Evolutionary conservation across 1,140 invertebrate species (phyloP).

Genomic region (Gryon sp.): DNA sequence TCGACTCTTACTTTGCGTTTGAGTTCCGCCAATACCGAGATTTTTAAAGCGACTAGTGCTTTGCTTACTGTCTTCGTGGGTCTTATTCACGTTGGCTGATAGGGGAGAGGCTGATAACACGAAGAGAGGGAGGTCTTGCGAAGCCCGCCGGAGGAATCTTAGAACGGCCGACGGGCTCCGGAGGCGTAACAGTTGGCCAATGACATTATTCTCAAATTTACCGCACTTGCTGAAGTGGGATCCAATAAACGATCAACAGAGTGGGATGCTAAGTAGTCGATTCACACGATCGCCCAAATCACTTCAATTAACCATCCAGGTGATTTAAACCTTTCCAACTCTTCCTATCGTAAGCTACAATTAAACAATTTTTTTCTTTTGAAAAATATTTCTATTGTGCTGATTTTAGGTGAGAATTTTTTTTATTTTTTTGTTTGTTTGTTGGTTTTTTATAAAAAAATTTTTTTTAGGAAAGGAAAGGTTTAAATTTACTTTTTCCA

Average conservation of each 20-base stretch:
- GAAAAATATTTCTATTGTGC: no score
- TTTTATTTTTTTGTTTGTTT: no score
- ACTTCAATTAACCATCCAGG: neutral
- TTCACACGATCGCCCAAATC: neutral
- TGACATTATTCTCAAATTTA: conserved; percentile 54
- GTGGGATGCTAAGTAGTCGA: conserved; percentile 7
- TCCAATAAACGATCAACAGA: neutral
- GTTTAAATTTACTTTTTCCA: no score
- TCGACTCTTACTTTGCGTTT: conserved; percentile 52
- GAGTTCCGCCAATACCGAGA: conserved; percentile 57
- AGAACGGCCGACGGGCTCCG: conserved; percentile 15
- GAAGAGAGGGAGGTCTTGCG: conserved; percentile 34
- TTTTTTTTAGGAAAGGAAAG: no score
- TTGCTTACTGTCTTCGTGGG: conserved; percentile 56
- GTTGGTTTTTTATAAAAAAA: no score
- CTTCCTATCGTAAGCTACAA: no score
- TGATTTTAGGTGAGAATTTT: no score
- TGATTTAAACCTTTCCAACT: no score
- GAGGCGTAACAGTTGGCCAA: conserved; percentile 49
- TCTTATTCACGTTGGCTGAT: conserved; percentile 56
- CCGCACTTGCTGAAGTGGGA: conserved; percentile 18
- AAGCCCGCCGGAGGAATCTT: conserved; percentile 24
- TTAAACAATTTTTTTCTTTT: no score
- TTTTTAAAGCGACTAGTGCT: conserved; percentile 58
- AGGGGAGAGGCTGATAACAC: conserved; percentile 58